Evolutionary conservation across 1,140 invertebrate species (phyloP).

Genomic region (Cherax destructor): DNA sequence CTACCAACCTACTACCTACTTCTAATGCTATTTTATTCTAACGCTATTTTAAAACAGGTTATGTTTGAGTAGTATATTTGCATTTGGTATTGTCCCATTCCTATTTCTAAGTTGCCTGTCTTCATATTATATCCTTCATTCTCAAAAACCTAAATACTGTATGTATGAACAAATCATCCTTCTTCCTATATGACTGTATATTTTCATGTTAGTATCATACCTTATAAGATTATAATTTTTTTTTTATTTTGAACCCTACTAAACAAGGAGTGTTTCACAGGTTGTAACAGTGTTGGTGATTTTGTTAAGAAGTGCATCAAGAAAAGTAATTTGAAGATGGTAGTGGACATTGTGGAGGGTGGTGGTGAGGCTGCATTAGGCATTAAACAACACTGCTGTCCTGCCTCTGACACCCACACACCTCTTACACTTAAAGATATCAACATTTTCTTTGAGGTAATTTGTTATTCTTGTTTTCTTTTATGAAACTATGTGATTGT

Average conservation of each 20-base stretch:
- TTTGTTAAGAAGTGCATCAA: constrained; percentile 19
- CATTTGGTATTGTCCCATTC: no score
- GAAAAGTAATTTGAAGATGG: not conserved
- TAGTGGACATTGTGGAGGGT: constrained; percentile 53
- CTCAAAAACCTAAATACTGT: no score
- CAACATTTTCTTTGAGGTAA: constrained; percentile 45
- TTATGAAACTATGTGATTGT: not conserved
- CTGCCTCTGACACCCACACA: not conserved
- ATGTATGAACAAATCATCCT: not conserved
- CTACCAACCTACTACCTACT: no score
- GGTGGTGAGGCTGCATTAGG: constrained; percentile 43
- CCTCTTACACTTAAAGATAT: constrained; percentile 13
- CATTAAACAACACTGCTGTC: not conserved
- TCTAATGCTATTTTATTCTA: no score
- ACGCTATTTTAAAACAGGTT: no score
- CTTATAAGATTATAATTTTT: no score
- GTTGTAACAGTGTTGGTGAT: constrained; percentile 1
- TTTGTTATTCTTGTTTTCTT: not conserved
- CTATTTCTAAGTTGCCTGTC: no score
- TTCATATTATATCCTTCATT: no score
- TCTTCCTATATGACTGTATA: no score
- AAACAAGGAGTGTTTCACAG: not conserved
- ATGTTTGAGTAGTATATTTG: no score
- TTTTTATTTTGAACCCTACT: no score
- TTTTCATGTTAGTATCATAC: no score